phyloP scores from a whole-genome alignment of 2,797 vertebrate genomes.

The Anguilla marmorata region DNA sequence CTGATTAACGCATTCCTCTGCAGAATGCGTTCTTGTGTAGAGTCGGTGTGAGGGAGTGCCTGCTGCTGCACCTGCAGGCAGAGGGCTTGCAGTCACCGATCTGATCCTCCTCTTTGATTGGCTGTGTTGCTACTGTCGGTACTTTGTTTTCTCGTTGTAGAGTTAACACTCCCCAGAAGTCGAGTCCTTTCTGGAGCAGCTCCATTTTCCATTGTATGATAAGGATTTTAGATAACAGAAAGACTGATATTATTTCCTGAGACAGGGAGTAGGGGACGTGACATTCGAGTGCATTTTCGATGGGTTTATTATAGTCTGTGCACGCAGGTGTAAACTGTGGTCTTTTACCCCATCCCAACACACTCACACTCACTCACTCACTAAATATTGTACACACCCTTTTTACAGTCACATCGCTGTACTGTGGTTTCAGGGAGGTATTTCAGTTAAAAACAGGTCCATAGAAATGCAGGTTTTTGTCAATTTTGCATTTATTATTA shows the following conservation, averaged over 20 bases:
- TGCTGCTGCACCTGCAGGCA: conserved; percentile 10
- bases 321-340: not conserved
- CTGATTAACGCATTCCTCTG: conserved; percentile 15
- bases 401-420: not conserved
- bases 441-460: not conserved
- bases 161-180: not conserved
- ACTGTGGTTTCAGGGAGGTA: not conserved
- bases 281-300: not conserved
- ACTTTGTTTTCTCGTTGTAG: not conserved
- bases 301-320: not conserved
- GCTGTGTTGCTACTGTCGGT: not conserved
- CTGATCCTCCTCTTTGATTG: not conserved
- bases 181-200: not conserved
- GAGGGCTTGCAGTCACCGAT: not conserved
- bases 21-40: not conserved
- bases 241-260: not conserved
- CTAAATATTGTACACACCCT: not conserved
- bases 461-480: not conserved
- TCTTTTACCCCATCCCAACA: not conserved
- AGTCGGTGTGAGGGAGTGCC: conserved; percentile 20
- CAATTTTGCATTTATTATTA: not conserved
- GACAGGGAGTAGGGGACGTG: not conserved
- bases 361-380: not conserved
- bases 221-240: not conserved
- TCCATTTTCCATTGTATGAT: not conserved